A percentile compares a stretch with the other conserved stretches of the same genome.
phyloP scores from a whole-genome alignment of 2,888 invertebrate species.

The Euphydryas editha region DNA sequence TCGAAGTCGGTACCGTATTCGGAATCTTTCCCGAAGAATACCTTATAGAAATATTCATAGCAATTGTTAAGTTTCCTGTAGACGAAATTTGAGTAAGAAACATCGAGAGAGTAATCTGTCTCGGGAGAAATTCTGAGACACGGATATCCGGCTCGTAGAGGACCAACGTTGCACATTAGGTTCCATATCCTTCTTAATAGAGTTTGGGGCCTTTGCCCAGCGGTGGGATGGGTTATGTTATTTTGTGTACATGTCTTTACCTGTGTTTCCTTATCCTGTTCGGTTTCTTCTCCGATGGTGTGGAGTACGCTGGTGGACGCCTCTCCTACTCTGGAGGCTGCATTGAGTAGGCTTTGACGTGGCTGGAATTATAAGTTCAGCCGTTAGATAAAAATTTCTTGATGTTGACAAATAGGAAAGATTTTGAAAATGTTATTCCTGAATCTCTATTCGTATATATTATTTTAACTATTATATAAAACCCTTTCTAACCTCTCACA shows the following conservation, averaged over 20 bases:
- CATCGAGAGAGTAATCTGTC: too few species aligned
- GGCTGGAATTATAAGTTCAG: slow-evolving; percentile 82
- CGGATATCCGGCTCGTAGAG: too few species aligned
- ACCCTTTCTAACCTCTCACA: too few species aligned
- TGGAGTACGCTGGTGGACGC: slow-evolving; percentile 96
- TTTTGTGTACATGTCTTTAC: slow-evolving; percentile 59
- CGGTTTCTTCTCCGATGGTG: slow-evolving; percentile 96
- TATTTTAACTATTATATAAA: too few species aligned
- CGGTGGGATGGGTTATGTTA: slow-evolving; percentile 18
- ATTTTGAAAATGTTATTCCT: too few species aligned
- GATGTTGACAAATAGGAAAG: too few species aligned
- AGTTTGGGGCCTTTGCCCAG: not conserved
- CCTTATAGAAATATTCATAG: slow-evolving; percentile 78
- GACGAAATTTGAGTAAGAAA: slow-evolving; percentile 64
- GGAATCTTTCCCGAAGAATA: slow-evolving; percentile 65
- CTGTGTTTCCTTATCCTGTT: slow-evolving; percentile 91
- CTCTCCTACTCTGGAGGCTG: slow-evolving; percentile 98
- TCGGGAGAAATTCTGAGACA: too few species aligned
- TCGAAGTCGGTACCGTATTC: slow-evolving; percentile 65
- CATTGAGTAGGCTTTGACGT: slow-evolving; percentile 95
- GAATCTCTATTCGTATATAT: too few species aligned
- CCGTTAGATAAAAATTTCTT: too few species aligned
- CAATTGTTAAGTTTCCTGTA: slow-evolving; percentile 79
- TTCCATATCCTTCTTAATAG: too few species aligned
- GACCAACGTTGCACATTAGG: too few species aligned